A percentile compares a stretch with the other conserved stretches of the same genome.
These are phyloP conservation scores for Pavo muticus DNA, from an alignment of 2,113 vertebrate genomes.

Conservation along the genomic window DNA sequence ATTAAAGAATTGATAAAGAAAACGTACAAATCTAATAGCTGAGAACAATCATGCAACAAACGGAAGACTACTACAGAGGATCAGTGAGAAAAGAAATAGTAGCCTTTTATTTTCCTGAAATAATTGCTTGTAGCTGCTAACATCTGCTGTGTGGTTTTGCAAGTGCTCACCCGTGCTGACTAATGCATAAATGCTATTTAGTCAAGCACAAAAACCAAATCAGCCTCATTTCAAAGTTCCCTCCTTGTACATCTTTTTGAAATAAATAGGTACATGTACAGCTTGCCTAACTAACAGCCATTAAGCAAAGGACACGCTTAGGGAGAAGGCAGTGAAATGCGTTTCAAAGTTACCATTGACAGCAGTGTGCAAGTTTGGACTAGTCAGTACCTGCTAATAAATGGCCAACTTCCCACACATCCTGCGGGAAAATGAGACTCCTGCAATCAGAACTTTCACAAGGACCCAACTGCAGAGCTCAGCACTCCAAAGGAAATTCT, in stretches of 20 bases:
- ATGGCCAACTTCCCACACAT: not conserved
- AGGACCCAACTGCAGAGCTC: not conserved
- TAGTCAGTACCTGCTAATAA: not conserved
- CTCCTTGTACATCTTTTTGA: slow-evolving; percentile 4
- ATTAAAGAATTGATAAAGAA: slow-evolving; percentile 69
- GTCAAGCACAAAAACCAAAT: slow-evolving; percentile 16
- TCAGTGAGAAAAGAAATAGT: not conserved
- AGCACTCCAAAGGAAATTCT: not conserved
- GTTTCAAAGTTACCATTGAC: not conserved
- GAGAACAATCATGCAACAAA: slow-evolving; percentile 52
- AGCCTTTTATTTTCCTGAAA: slow-evolving; percentile 32
- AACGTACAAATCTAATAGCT: slow-evolving; percentile 40
- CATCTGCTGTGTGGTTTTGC: not conserved
- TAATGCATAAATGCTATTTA: not conserved
- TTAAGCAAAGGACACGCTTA: not conserved
- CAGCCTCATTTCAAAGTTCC: slow-evolving; percentile 22
- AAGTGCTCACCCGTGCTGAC: slow-evolving; percentile 8
- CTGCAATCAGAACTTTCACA: not conserved
- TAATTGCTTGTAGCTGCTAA: not conserved
- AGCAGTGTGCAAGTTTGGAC: slow-evolving; percentile 1
- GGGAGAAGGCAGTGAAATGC: not conserved
- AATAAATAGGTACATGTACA: slow-evolving; percentile 22
- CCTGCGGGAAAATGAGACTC: not conserved
- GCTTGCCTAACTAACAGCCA: not conserved
- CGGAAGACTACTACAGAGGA: not conserved